A percentile compares a stretch with the other conserved stretches of the same genome.
Conservation (phyloP, 1,140 invertebrate genomes). For the Drosophila guanche region DNA sequence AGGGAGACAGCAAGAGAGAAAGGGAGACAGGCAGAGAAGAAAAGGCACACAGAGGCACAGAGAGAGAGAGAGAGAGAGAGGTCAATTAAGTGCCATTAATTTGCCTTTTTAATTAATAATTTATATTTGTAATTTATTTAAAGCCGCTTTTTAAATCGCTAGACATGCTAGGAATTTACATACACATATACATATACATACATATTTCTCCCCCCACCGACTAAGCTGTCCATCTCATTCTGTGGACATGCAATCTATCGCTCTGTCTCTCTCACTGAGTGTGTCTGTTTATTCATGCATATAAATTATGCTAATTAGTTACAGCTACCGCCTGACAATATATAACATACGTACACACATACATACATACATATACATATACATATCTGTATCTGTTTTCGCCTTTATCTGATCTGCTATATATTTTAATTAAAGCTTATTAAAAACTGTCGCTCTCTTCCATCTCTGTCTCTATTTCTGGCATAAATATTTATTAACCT, state of each 20-base stretch:
- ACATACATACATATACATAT: constrained; percentile 3
- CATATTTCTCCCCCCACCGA: neutral
- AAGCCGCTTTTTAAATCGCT: constrained; percentile 51
- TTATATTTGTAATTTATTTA: constrained; percentile 71
- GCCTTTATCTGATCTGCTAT: constrained; percentile 44
- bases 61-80: constrained; percentile 1
- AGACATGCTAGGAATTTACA: neutral
- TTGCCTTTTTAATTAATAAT: constrained; percentile 73
- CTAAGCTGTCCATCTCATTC: constrained; percentile 7
- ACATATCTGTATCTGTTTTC: constrained; percentile 28
- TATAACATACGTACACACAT: constrained; percentile 28
- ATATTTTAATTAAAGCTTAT: constrained; percentile 73
- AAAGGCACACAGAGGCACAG: constrained; percentile 5
- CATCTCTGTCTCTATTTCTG: neutral
- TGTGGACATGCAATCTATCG: neutral
- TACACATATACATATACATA: no score
- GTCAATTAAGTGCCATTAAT: constrained; percentile 58
- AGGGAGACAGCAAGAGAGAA: constrained; percentile 6
- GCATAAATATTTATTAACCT: constrained; percentile 63
- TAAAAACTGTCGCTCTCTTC: constrained; percentile 62
- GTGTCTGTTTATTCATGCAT: constrained; percentile 56
- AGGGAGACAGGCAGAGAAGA: neutral
- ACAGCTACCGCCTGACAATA: constrained; percentile 53
- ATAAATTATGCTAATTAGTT: constrained; percentile 79
- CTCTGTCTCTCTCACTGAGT: constrained; percentile 10